These are phyloP conservation scores for Nemotelus pantherinus DNA, from an alignment of 2,888 invertebrate species.

Conservation along the genomic window DNA sequence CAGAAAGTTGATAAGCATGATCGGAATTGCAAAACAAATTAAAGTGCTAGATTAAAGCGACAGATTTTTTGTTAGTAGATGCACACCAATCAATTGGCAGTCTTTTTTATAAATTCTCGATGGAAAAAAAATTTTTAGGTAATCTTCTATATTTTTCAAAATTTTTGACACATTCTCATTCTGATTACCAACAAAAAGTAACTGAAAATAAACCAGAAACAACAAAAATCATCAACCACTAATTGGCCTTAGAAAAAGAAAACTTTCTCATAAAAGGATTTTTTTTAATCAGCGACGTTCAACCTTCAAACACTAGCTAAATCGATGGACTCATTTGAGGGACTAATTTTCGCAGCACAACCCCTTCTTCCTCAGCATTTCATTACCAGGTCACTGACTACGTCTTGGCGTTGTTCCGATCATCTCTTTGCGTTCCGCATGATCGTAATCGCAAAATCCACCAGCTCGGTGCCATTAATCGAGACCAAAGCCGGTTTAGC, in stretches of 20 bases:
- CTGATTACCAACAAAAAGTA: too few relatives aligned
- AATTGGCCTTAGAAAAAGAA: constrained; percentile 23
- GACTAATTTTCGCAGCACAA: background rate
- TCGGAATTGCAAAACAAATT: too few relatives aligned
- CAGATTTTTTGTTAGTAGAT: too few relatives aligned
- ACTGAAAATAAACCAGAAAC: too few relatives aligned
- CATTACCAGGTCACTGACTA: constrained; percentile 16
- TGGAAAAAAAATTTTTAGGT: too few relatives aligned
- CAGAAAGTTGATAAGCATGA: too few relatives aligned
- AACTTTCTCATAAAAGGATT: constrained; percentile 3
- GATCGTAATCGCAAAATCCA: constrained; percentile 24
- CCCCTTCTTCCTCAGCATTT: background rate
- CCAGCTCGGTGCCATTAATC: background rate
- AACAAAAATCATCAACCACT: background rate
- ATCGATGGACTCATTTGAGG: constrained; percentile 34
- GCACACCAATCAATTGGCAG: too few relatives aligned
- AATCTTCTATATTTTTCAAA: too few relatives aligned
- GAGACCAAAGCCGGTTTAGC: constrained; percentile 15
- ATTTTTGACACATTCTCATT: too few relatives aligned
- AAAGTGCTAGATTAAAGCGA: too few relatives aligned
- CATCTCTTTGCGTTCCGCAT: constrained; percentile 1
- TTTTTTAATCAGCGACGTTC: background rate
- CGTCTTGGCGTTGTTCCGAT: background rate
- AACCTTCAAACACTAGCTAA: background rate
- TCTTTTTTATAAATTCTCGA: too few relatives aligned